Conservation (phyloP, 2,797 vertebrate genomes). For the Eleutherodactylus coqui region DNA sequence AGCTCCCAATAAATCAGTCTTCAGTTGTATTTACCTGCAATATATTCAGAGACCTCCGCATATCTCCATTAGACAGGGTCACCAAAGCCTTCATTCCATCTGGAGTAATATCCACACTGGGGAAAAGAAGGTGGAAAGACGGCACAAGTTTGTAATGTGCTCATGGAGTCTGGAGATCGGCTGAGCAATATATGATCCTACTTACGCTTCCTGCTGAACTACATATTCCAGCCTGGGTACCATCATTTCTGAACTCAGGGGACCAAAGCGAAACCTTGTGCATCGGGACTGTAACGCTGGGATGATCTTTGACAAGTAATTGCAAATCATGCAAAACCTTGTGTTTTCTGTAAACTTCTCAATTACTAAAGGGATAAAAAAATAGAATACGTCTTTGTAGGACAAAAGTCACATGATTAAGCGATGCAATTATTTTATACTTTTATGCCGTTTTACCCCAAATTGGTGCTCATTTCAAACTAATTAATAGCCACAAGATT, state of each 20-base stretch:
- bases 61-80: slow-evolving; percentile 91
- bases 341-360: slow-evolving; percentile 98
- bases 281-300: slow-evolving; percentile 96
- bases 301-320: slow-evolving; percentile 98
- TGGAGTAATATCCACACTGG: slow-evolving; percentile 86
- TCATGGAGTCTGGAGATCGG: background rate
- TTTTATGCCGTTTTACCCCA: too few relatives aligned
- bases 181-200: background rate
- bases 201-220: slow-evolving; percentile 85
- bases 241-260: slow-evolving; percentile 91
- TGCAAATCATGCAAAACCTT: slow-evolving; percentile 95
- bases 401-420: background rate
- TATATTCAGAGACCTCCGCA: slow-evolving; percentile 95
- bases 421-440: background rate
- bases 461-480: too few relatives aligned
- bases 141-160: background rate
- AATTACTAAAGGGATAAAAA: slow-evolving; percentile 80
- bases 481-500: too few relatives aligned
- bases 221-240: slow-evolving; percentile 89
- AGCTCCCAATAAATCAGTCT: background rate
- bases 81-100: slow-evolving; percentile 96
- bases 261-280: slow-evolving; percentile 94
- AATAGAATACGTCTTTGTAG: background rate
- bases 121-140: background rate
- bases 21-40: slow-evolving; percentile 83